Percentiles rank a stretch among this genome's conserved stretches.
Conservation (phyloP, 2,888 invertebrate species). For the Epinotia bilunana region DNA sequence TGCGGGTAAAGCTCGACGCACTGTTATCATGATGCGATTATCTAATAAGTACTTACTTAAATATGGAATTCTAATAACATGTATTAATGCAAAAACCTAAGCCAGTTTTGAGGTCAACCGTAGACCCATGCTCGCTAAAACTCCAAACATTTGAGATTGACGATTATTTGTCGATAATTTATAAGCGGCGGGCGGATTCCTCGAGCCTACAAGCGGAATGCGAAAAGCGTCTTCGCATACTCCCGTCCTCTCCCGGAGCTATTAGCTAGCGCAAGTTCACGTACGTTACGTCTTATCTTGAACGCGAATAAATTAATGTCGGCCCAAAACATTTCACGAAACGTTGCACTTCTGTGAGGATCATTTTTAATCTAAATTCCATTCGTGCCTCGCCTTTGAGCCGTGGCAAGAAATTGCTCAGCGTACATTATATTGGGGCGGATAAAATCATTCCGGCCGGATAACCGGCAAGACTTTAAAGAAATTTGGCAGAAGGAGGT, state of each 20-base stretch:
- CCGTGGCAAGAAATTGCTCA: conserved; percentile 58
- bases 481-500: conserved; percentile 44
- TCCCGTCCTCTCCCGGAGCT: neutral
- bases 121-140: neutral
- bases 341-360: conserved; percentile 70
- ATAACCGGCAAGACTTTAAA: conserved; percentile 59
- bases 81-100: too few relatives aligned
- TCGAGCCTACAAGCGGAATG: conserved; percentile 27
- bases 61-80: too few relatives aligned
- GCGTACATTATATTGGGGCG: conserved; percentile 66
- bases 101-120: too few relatives aligned
- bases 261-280: conserved; percentile 33
- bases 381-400: conserved; percentile 67
- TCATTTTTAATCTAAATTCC: conserved; percentile 81
- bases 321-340: conserved; percentile 63
- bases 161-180: conserved; percentile 27
- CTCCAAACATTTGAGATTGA: conserved; percentile 19
- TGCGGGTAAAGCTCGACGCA: too few relatives aligned
- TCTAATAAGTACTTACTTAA: too few relatives aligned
- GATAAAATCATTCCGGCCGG: conserved; percentile 67
- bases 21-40: too few relatives aligned
- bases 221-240: conserved; percentile 13
- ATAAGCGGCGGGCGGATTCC: conserved; percentile 18
- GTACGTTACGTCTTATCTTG: conserved; percentile 40
- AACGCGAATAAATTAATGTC: conserved; percentile 54